These are phyloP conservation scores for Petrophora chlorosata DNA, from an alignment of 2,888 invertebrate species.

Conservation along the genomic window DNA sequence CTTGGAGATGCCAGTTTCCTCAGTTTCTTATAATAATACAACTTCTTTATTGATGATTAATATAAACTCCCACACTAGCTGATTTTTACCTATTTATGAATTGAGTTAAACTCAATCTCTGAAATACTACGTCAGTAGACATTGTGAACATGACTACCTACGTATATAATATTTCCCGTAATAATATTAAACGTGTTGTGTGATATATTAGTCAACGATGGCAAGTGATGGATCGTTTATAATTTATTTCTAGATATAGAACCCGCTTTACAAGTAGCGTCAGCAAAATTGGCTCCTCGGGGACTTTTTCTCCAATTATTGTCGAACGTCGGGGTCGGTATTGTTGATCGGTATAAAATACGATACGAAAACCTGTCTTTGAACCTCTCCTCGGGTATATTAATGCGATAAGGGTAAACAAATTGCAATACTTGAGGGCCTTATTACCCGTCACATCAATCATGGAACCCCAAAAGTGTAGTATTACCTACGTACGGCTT, in stretches of 20 bases:
- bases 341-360: conserved; percentile 78
- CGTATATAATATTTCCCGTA: conserved; percentile 32
- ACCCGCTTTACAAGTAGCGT: conserved; percentile 55
- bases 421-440: conserved; percentile 80
- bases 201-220: conserved; percentile 49
- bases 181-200: conserved; percentile 40
- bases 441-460: conserved; percentile 83
- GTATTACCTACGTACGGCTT: conserved; percentile 56
- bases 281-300: conserved; percentile 76
- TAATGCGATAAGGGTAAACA: conserved; percentile 80
- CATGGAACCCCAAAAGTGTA: conserved; percentile 72
- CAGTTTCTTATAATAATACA: too few relatives aligned
- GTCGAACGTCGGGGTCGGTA: conserved; percentile 63
- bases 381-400: conserved; percentile 62
- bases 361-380: conserved; percentile 66
- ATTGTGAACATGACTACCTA: not conserved
- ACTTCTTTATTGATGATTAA: too few relatives aligned
- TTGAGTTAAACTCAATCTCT: not conserved
- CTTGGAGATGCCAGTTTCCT: too few relatives aligned
- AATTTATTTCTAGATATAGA: conserved; percentile 59
- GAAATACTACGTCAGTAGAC: not conserved
- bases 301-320: conserved; percentile 77
- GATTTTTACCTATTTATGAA: not conserved
- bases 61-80: too few relatives aligned
- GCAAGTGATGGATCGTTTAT: conserved; percentile 66